A percentile compares a stretch with the other conserved stretches of the same genome.
Conservation (phyloP, 1,140 invertebrate genomes). For the Hetaerina americana region DNA sequence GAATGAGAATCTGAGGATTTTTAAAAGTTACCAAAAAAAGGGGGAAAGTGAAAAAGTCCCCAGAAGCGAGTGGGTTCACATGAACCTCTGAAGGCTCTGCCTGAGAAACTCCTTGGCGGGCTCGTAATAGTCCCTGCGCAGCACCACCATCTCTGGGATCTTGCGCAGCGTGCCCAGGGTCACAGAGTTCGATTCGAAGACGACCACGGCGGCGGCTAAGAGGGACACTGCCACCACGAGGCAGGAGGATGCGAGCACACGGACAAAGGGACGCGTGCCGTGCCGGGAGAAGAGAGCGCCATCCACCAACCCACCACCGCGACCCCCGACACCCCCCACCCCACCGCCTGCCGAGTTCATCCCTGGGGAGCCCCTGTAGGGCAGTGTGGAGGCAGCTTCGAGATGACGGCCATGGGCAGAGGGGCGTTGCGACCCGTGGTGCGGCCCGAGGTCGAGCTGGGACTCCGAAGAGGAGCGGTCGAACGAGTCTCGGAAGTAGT, state of each 20-base stretch:
- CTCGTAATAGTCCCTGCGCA: constrained; percentile 67
- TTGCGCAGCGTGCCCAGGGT: constrained; percentile 52
- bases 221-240: constrained; percentile 30
- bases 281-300: neutral
- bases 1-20: neutral
- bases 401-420: neutral
- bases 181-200: constrained; percentile 49
- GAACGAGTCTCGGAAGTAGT: constrained; percentile 52
- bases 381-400: neutral
- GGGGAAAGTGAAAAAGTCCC: neutral
- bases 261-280: constrained; percentile 34
- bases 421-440: constrained; percentile 2
- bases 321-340: neutral
- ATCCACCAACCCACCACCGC: neutral
- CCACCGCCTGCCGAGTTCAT: constrained; percentile 19
- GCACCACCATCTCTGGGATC: constrained; percentile 61
- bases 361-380: constrained; percentile 4
- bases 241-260: constrained; percentile 56
- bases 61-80: neutral
- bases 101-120: constrained; percentile 54
- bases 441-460: constrained; percentile 34
- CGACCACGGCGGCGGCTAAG: constrained; percentile 21
- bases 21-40: neutral
- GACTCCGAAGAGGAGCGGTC: constrained; percentile 58
- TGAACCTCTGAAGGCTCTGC: constrained; percentile 8